A percentile compares a stretch with the other conserved stretches of the same genome.
phyloP scores from a whole-genome alignment of 2,888 invertebrate genomes.

The Choristoneura rosaceana region DNA sequence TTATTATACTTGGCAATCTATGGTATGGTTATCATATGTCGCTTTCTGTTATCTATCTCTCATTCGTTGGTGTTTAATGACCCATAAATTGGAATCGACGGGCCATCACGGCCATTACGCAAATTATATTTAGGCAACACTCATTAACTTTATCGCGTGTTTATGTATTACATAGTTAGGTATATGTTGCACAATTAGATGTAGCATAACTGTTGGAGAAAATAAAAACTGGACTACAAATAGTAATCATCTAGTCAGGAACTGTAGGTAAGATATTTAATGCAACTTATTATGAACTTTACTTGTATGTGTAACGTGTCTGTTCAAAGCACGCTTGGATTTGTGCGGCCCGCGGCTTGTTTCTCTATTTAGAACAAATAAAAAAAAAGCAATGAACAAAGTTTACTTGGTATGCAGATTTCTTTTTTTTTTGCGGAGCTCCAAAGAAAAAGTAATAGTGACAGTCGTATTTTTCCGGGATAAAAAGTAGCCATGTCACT shows the following conservation, averaged over 20 bases:
- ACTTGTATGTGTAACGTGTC: neutral
- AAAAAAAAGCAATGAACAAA: too few species aligned
- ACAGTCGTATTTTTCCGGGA: too few species aligned
- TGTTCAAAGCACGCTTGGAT: too few species aligned
- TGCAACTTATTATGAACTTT: neutral
- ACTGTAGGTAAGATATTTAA: neutral
- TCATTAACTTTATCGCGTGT: slow-evolving; percentile 19
- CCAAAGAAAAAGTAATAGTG: too few species aligned
- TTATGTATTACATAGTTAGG: neutral
- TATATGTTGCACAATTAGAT: neutral
- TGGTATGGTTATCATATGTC: neutral
- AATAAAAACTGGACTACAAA: neutral
- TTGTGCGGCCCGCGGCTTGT: too few species aligned
- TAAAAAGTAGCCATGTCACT: too few species aligned
- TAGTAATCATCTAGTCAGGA: neutral
- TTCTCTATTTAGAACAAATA: too few species aligned
- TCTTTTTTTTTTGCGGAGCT: too few species aligned
- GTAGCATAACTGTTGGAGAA: neutral
- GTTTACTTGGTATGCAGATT: too few species aligned
- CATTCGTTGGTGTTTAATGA: slow-evolving; percentile 23
- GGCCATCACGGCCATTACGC: slow-evolving; percentile 7
- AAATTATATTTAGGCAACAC: slow-evolving; percentile 21
- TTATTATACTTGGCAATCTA: neutral
- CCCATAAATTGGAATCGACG: slow-evolving; percentile 9
- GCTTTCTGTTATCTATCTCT: slow-evolving; percentile 21